Percentiles rank a stretch among this genome's conserved stretches.
phyloP scores from a whole-genome alignment of 1,140 invertebrate species.

The Amphibalanus amphitrite region DNA sequence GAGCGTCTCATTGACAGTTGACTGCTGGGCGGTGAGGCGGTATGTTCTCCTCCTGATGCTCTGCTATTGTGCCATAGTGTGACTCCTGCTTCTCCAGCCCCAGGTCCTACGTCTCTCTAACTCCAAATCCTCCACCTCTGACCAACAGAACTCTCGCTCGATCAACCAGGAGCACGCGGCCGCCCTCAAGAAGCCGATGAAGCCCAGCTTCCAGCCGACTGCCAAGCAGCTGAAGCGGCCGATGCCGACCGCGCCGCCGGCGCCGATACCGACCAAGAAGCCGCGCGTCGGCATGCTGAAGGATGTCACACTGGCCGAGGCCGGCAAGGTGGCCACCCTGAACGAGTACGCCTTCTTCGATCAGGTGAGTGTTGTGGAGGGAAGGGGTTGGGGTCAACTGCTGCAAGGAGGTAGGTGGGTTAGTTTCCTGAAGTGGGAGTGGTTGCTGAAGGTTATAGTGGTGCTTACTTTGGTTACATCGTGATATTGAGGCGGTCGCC shows the following conservation, averaged over 20 bases:
- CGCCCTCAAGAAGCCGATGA: not conserved
- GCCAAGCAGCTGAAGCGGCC: conserved; percentile 14
- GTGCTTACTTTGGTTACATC: no score
- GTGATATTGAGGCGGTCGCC: no score
- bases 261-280: conserved; percentile 38
- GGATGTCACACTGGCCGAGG: conserved; percentile 68
- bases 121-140: no score
- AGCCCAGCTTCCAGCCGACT: not conserved
- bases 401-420: no score
- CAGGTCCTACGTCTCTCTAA: no score
- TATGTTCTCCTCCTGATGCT: no score
- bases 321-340: conserved; percentile 72
- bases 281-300: conserved; percentile 45
- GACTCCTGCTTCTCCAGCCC: no score
- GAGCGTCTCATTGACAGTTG: no score
- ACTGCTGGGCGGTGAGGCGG: no score
- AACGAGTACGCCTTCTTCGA: conserved; percentile 94
- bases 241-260: conserved; percentile 14
- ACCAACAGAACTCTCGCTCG: not conserved
- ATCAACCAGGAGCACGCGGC: not conserved
- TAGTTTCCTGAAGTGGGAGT: no score
- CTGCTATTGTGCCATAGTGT: no score
- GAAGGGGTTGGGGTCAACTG: not conserved
- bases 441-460: no score
- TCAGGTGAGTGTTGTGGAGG: conserved; percentile 52